These are phyloP conservation scores for Chaetodon trifascialis DNA, from an alignment of 2,113 vertebrate species.

Conservation along the genomic window DNA sequence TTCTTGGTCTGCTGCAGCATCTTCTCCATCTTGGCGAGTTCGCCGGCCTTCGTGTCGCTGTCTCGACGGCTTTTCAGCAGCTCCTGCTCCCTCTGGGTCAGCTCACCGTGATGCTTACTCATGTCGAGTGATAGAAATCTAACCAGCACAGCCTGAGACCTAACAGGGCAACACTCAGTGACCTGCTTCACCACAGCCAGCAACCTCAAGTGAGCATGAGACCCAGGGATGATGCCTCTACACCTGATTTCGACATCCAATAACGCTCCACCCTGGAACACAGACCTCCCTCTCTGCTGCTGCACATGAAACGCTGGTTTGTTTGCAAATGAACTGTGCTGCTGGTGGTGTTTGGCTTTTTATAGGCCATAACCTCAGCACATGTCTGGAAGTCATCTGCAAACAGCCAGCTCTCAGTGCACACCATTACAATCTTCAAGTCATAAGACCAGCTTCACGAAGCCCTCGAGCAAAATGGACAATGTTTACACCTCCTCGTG, in stretches of 20 bases:
- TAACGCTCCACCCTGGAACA: conserved; percentile 4
- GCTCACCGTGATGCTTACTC: conserved; percentile 84
- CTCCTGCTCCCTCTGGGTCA: conserved; percentile 85
- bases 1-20: conserved; percentile 89
- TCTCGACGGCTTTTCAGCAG: conserved; percentile 85
- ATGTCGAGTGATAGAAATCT: conserved; percentile 83
- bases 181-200: not conserved
- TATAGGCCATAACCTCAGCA: conserved; percentile 65
- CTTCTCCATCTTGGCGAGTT: conserved; percentile 88
- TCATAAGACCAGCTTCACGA: conserved; percentile 77
- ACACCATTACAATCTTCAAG: conserved; percentile 52
- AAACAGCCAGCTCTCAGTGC: conserved; percentile 61
- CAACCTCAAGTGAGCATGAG: conserved; percentile 2
- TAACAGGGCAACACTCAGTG: conserved; percentile 36
- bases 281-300: conserved; percentile 18
- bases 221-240: conserved; percentile 9
- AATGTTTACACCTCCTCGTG: conserved; percentile 16
- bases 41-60: conserved; percentile 87
- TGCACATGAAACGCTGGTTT: conserved; percentile 19
- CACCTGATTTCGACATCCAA: not conserved
- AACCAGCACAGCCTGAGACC: conserved; percentile 30
- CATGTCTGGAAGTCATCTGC: conserved; percentile 60
- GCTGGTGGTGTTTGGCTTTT: conserved; percentile 50
- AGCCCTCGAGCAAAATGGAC: conserved; percentile 39
- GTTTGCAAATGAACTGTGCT: conserved; percentile 34